A percentile compares a stretch with the other conserved stretches of the same genome.
phyloP scores from a whole-genome alignment of 2,113 vertebrate genomes.

The Phodopus roborovskii region DNA sequence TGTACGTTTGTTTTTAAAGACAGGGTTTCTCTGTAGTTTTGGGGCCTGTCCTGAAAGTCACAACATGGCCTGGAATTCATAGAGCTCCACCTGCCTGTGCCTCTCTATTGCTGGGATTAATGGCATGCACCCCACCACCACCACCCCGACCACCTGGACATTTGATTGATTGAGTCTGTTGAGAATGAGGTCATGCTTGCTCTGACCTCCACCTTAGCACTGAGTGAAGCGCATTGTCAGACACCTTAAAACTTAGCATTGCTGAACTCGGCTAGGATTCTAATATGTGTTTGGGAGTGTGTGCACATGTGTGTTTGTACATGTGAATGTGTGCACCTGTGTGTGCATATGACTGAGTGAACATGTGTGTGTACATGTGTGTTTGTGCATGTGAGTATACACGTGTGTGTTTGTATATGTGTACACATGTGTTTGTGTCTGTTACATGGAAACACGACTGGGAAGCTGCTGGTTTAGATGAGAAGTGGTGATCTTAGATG shows the following conservation, averaged over 20 bases:
- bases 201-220: not conserved
- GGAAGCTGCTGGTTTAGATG: no score
- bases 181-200: not conserved
- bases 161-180: no score
- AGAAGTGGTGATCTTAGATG: not conserved
- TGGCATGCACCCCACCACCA: no score
- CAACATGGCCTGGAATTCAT: no score
- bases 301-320: not conserved
- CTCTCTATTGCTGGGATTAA: no score
- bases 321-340: not conserved
- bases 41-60: no score
- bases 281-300: not conserved
- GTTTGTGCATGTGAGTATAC: not conserved
- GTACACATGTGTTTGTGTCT: not conserved
- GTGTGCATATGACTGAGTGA: no score
- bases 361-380: not conserved
- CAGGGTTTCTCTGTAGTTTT: no score
- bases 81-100: no score
- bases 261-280: not conserved
- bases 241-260: not conserved
- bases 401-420: not conserved
- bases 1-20: no score
- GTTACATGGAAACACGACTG: not conserved
- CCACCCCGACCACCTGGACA: no score
- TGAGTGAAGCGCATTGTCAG: not conserved